A percentile compares a stretch with the other conserved stretches of the same genome.
phyloP scores from a whole-genome alignment of 1,140 invertebrate species.

The Pseudomyrmex dendroicus region DNA sequence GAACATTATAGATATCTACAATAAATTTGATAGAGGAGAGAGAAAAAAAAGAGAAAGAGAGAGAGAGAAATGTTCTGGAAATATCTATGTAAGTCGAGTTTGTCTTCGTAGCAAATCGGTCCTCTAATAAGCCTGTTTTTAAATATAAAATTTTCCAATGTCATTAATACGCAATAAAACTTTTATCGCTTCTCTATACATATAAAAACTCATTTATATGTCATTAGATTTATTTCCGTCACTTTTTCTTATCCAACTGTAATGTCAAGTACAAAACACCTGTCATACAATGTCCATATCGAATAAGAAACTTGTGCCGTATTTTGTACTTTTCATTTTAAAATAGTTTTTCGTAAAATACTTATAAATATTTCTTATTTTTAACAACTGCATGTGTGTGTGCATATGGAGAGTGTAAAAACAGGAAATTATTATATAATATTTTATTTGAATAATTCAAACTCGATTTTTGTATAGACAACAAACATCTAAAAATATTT shows the following conservation, averaged over 20 bases:
- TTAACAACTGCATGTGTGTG: not conserved
- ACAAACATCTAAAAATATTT: not conserved
- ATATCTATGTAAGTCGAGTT: not conserved
- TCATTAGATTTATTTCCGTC: not conserved
- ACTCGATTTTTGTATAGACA: not conserved
- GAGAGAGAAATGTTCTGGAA: not conserved
- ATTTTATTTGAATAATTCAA: not conserved
- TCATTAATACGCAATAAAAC: not conserved
- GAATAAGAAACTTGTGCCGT: not conserved
- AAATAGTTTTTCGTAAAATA: not conserved
- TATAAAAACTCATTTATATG: not conserved
- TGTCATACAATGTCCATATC: not conserved
- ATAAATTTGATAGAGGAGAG: too few species aligned
- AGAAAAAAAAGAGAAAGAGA: not conserved
- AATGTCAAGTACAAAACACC: slow-evolving; percentile 8
- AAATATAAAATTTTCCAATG: slow-evolving; percentile 26
- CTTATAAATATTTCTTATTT: not conserved
- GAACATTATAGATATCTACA: too few species aligned
- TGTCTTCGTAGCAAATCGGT: slow-evolving; percentile 10
- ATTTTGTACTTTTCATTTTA: not conserved
- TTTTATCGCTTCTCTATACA: too few species aligned
- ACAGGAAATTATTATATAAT: too few species aligned
- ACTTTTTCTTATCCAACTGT: not conserved
- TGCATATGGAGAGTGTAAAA: too few species aligned
- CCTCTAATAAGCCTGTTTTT: not conserved